Conservation (phyloP, 1,140 invertebrate genomes). For the Drosophila funebris region DNA sequence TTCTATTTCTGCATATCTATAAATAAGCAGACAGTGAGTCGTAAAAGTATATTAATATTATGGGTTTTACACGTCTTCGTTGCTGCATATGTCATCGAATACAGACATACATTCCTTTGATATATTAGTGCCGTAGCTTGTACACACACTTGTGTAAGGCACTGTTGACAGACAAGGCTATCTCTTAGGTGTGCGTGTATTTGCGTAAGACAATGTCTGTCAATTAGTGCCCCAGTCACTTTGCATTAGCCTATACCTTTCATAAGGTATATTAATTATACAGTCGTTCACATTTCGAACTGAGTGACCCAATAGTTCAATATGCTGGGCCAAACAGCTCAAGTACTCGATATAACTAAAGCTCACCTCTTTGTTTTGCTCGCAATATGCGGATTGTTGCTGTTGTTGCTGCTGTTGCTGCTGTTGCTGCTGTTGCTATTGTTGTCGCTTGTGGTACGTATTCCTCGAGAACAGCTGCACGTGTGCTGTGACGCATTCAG, state of each 20-base stretch:
- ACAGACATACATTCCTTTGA: background rate
- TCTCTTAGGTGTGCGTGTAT: too few relatives aligned
- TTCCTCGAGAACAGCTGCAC: conserved; percentile 31
- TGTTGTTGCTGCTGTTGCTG: conserved; percentile 2
- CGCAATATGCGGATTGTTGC: conserved; percentile 52
- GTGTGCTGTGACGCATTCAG: conserved; percentile 41
- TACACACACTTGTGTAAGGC: background rate
- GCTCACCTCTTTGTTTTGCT: conserved; percentile 60
- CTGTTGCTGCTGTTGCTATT: conserved; percentile 19
- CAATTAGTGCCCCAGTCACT: background rate
- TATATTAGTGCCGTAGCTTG: background rate
- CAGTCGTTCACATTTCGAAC: background rate
- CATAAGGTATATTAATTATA: background rate
- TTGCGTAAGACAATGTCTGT: background rate
- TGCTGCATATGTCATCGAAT: background rate
- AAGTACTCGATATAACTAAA: conserved; percentile 31
- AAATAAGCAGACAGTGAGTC: background rate
- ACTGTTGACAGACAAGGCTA: background rate
- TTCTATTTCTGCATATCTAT: background rate
- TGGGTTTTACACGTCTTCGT: too few relatives aligned
- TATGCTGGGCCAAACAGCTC: conserved; percentile 44
- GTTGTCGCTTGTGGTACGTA: conserved; percentile 22
- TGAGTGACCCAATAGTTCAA: conserved; percentile 33
- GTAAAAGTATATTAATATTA: background rate
- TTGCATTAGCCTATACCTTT: background rate